Evolutionary conservation across 2,113 vertebrate species (phyloP), one percentile per base, ranked within the genome.

Genomic region (Rynchops niger): DNA sequence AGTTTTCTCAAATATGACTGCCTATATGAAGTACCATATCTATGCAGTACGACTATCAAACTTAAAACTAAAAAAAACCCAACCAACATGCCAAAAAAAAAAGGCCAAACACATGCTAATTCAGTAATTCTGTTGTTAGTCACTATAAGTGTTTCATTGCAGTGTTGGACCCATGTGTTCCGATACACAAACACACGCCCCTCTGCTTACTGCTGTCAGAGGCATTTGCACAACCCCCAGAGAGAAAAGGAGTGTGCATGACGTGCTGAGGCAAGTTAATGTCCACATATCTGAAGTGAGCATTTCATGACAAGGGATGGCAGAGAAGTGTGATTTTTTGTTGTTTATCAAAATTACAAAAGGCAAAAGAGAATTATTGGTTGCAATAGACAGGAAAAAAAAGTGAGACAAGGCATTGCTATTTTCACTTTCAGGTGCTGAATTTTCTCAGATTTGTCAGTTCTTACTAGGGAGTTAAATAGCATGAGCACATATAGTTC

Each of bases 161-260:
- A 16, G 16, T n/a, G 6, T 23, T 4, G 0, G 21, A 34, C 11
- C 4, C 12, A 2, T 5, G 4, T 56, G 59, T 72, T 62, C 53
- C n/a, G 74, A 45, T 27, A 53, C 52, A 47, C 18, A 50, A n/a
- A n/a, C 12, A 34, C 26, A 62, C 30, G 3, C 7, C 6, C 4
- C 2, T 36, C 45, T 85, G 23, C 25, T 47, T 90, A 15, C 17
- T 71, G 6, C 22, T 91, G 30, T 74, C 50, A 40, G 40, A 53
- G 29, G 66, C 27, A 79, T 74, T 79, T 49, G 17, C 12, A 34
- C 8, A 90, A 27, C 3, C 11, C 18, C 17, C 38, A 70, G 30
- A 74, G 27, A 85, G 19, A 59, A 78, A 80, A 69, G 7, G 36
- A 47, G 5, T 26, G 23, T 43, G 12, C 0, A 0, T 74, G 61